Evolutionary conservation across 1,140 invertebrate species (phyloP), one percentile per base, ranked within the genome.

Genomic region (Drosophila kohkoa): DNA sequence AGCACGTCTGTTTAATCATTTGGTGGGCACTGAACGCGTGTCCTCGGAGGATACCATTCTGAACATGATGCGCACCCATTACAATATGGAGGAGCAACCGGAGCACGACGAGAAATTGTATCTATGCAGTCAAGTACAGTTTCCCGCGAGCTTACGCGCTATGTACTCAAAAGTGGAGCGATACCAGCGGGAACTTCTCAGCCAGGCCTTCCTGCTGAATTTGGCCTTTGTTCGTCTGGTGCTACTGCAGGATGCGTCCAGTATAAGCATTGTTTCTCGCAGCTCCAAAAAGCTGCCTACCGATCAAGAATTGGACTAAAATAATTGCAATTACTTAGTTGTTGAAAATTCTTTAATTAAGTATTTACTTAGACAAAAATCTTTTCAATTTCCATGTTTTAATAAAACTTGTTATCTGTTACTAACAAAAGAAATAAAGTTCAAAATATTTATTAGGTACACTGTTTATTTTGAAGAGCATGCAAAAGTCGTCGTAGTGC

Each of bases 1-100:
- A 0, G 82, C 91, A 0, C 88, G 91, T 1, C 77, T 92, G 0
- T 92, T 92, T 5, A 81, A 87, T 52, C 83, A 92, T 38, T 54
- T 92, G 28, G 79, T 92, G 0, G 91, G 91, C 16, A 89, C 81
- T 0, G 91, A 92, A 48, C 81, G 91, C 3, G 87, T 92, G 0
- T 90, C 91, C 1, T 75, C 91, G 0, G 89, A 92, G 28, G 76
- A 91, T 1, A 83, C 86, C 1, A 69, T 92, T 7, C 52, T 82
- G 5, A 58, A 75, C 38, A 74, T 92, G 72, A 89, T 92, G 81
- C 76, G 75, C 2, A 89, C 58, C 0, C 65, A 80, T 32, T 87
- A 75, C 41, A 75, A 81, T 66, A 48, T 65, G 41, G 52, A 83
- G 3, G 51, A 77, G 43, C 49, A 66, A n/a, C 10, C 15, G 5